phyloP scores from a whole-genome alignment of 64 coral and sea anemone species.

The Platygyra sinensis region DNA sequence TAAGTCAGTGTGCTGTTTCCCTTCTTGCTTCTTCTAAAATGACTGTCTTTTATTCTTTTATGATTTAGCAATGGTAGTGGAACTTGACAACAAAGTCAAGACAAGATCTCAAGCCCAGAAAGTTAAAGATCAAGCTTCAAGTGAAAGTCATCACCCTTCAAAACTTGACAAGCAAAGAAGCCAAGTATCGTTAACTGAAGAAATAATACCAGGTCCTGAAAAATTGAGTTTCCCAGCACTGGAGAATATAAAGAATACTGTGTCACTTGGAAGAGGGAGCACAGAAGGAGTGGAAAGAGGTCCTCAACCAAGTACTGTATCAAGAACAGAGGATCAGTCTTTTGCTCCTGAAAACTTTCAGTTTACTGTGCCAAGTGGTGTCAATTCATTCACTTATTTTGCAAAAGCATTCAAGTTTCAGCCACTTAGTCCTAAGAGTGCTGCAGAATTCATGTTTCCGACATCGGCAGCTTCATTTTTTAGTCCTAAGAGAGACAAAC shows the following conservation, averaged over 20 bases:
- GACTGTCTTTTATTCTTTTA: not conserved
- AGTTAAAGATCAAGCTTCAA: not conserved
- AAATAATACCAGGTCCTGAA: not conserved
- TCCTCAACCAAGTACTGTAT: too few relatives aligned
- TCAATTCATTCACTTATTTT: slow-evolving; percentile 65
- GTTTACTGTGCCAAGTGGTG: slow-evolving; percentile 73
- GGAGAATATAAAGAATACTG: slow-evolving; percentile 44
- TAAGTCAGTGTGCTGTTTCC: not conserved
- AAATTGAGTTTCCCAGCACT: slow-evolving; percentile 28
- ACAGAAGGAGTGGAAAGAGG: slow-evolving; percentile 52
- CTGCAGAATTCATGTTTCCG: slow-evolving; percentile 69
- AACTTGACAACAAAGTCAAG: slow-evolving; percentile 30
- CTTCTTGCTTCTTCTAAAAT: not conserved
- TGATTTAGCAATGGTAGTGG: not conserved
- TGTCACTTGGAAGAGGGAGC: slow-evolving; percentile 74
- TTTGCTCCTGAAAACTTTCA: slow-evolving; percentile 85
- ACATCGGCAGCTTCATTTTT: slow-evolving; percentile 57
- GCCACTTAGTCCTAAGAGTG: slow-evolving; percentile 79
- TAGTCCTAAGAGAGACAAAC: slow-evolving; percentile 24
- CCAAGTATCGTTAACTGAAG: not conserved
- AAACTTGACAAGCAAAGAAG: not conserved
- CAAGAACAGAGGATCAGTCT: slow-evolving; percentile 10
- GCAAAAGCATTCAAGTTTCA: slow-evolving; percentile 77
- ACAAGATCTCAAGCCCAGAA: slow-evolving; percentile 62
- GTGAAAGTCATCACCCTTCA: not conserved